Percentiles rank a stretch among this genome's conserved stretches.
Conservation (phyloP, 2,797 vertebrate genomes). For the Silurus lanzhouensis region DNA sequence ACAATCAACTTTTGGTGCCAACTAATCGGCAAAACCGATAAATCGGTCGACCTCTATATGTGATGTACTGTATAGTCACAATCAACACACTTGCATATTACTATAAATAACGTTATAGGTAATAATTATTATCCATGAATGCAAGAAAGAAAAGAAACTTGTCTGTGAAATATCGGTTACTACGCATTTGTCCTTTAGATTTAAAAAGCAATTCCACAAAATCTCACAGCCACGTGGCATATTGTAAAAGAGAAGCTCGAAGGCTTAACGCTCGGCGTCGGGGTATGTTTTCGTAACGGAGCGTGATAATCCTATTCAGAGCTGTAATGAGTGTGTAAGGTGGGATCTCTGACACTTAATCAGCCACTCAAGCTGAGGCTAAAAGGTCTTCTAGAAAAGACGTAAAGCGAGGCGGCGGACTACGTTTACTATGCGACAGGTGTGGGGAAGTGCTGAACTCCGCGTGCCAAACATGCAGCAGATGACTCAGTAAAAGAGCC, state of each 20-base stretch:
- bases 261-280: neutral
- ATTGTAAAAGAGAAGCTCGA: neutral
- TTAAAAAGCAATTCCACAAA: neutral
- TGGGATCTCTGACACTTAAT: constrained; percentile 17
- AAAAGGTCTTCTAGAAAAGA: neutral
- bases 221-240: neutral
- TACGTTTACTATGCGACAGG: constrained; percentile 36
- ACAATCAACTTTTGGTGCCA: too few species aligned
- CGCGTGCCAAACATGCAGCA: constrained; percentile 5
- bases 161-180: neutral
- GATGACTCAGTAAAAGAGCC: constrained; percentile 26
- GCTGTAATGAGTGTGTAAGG: neutral
- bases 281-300: neutral
- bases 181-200: neutral
- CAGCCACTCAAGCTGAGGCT: neutral
- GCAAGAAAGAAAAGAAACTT: neutral
- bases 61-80: too few species aligned
- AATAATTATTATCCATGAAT: neutral
- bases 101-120: neutral
- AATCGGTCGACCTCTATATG: too few species aligned
- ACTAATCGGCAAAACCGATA: too few species aligned
- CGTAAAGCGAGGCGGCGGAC: constrained; percentile 11
- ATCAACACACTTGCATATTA: neutral
- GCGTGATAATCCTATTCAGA: constrained; percentile 7
- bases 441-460: constrained; percentile 29